Conservation (phyloP, 2,113 vertebrate genomes). For the Acrocephalus kingi region DNA sequence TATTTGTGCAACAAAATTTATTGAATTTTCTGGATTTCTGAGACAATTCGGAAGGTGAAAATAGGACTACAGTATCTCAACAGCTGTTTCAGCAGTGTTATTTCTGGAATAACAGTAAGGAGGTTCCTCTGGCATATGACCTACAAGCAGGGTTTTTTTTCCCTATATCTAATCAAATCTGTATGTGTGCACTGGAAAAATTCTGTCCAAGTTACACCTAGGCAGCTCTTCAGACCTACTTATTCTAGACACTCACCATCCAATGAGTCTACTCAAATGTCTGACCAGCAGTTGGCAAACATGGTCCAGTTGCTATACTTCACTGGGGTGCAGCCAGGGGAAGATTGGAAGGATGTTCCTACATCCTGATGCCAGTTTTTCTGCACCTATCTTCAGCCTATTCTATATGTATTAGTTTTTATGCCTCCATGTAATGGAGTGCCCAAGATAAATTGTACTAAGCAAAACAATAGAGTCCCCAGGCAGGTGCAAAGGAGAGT, state of each 20-base stretch:
- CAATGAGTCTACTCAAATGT: neutral
- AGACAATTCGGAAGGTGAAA: neutral
- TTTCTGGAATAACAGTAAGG: neutral
- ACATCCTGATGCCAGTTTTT: neutral
- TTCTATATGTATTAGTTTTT: neutral
- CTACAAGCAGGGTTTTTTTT: neutral
- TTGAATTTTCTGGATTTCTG: neutral
- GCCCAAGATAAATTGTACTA: neutral
- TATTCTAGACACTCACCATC: neutral
- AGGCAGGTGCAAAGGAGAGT: neutral
- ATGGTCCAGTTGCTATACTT: neutral
- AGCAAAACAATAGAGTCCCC: neutral
- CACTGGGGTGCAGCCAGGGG: neutral
- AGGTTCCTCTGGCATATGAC: neutral
- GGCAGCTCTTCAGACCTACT: neutral
- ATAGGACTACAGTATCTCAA: neutral
- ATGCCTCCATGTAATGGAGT: neutral
- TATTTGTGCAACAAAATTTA: neutral
- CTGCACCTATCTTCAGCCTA: neutral
- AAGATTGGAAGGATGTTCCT: neutral
- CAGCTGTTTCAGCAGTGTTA: neutral
- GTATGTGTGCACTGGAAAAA: neutral
- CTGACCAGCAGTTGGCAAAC: neutral
- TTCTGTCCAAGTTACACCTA: neutral
- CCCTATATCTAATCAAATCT: neutral